Evolutionary conservation across 2,888 invertebrate genomes (phyloP).

Genomic region (Drosophila hamatofila): DNA sequence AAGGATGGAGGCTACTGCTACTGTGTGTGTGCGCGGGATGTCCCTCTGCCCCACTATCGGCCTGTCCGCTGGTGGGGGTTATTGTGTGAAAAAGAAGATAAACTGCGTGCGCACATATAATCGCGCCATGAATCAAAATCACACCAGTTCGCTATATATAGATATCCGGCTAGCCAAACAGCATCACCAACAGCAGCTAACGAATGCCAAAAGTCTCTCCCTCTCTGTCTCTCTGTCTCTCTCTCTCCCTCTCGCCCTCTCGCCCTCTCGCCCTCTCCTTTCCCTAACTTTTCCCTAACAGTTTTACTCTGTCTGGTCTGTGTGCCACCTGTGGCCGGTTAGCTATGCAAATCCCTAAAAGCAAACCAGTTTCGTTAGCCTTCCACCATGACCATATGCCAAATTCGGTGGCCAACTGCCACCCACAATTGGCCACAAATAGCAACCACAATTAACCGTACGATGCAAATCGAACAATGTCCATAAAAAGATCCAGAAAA

Average conservation of each 20-base stretch:
- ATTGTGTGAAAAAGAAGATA: slow-evolving; percentile 80
- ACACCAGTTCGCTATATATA: slow-evolving; percentile 81
- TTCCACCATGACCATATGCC: slow-evolving; percentile 43
- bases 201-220: slow-evolving; percentile 54
- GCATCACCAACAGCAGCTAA: slow-evolving; percentile 34
- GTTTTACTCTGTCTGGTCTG: background rate
- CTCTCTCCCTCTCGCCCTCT: background rate
- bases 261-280: background rate
- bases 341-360: slow-evolving; percentile 59
- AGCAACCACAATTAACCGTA: slow-evolving; percentile 78
- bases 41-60: slow-evolving; percentile 8
- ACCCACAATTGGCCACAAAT: slow-evolving; percentile 76
- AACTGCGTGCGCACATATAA: slow-evolving; percentile 84
- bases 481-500: slow-evolving; percentile 56
- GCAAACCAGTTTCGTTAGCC: slow-evolving; percentile 48
- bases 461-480: slow-evolving; percentile 78
- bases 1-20: slow-evolving; percentile 56
- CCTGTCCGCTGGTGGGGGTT: slow-evolving; percentile 56
- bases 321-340: slow-evolving; percentile 52
- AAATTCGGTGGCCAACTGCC: slow-evolving; percentile 63
- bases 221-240: background rate
- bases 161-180: slow-evolving; percentile 73
- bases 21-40: slow-evolving; percentile 42
- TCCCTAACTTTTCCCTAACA: background rate
- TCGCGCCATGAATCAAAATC: slow-evolving; percentile 84